Conservation (phyloP, 1,140 invertebrate species). For the Cylas formicarius region DNA sequence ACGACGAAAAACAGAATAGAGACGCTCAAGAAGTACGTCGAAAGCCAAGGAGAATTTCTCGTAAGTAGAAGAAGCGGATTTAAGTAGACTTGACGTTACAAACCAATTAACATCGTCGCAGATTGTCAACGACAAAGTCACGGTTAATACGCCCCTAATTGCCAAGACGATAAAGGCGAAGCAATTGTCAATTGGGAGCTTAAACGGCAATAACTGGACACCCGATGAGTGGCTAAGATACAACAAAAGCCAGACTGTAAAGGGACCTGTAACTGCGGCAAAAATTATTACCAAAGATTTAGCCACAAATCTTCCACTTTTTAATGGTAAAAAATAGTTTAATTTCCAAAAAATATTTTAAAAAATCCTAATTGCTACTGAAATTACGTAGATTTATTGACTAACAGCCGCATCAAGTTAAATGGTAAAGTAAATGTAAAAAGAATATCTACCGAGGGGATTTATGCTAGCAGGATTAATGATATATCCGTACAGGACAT, state of each 20-base stretch:
- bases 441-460: constrained; percentile 13
- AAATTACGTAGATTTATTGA: constrained; percentile 4
- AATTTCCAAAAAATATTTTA: constrained; percentile 11
- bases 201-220: constrained; percentile 26
- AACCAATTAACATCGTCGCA: no score
- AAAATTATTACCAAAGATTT: constrained; percentile 16
- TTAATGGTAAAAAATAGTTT: constrained; percentile 22
- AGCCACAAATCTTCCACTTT: constrained; percentile 16
- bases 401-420: constrained; percentile 5
- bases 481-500: constrained; percentile 17
- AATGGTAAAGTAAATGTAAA: constrained; percentile 12
- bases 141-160: constrained; percentile 17
- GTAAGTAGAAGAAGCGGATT: no score
- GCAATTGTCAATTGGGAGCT: constrained; percentile 15
- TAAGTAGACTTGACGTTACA: no score
- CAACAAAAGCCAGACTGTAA: constrained; percentile 24
- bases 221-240: constrained; percentile 29
- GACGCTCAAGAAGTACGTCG: background rate
- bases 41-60: no score
- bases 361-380: constrained; percentile 1
- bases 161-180: constrained; percentile 17
- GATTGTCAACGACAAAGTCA: constrained; percentile 21
- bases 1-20: background rate
- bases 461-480: constrained; percentile 21
- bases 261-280: constrained; percentile 17